Evolutionary conservation across 1,140 invertebrate genomes (phyloP).

Genomic region (Tribolium castaneum): DNA sequence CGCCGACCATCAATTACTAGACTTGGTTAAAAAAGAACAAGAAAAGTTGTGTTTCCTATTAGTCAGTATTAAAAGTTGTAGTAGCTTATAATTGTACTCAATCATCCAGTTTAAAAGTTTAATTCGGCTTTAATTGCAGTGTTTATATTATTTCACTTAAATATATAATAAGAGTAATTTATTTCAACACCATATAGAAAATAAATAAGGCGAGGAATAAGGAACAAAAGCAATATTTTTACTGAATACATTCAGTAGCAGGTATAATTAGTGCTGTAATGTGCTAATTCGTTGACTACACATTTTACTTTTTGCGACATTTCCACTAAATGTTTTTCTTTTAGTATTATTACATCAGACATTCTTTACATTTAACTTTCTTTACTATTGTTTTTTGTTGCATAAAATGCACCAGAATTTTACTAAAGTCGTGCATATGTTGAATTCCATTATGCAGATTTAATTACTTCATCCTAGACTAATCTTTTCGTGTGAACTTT

Average conservation of each 20-base stretch:
- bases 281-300: neutral
- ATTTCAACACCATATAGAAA: too few relatives aligned
- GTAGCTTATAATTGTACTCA: too few relatives aligned
- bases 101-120: too few relatives aligned
- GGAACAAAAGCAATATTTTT: neutral
- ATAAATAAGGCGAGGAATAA: too few relatives aligned
- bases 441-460: neutral
- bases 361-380: neutral
- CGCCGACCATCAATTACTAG: neutral
- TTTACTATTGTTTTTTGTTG: neutral
- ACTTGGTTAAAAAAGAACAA: too few relatives aligned
- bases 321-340: neutral
- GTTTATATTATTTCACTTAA: too few relatives aligned
- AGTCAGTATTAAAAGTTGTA: too few relatives aligned
- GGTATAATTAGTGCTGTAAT: too few relatives aligned
- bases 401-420: neutral
- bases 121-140: too few relatives aligned
- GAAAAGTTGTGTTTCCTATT: too few relatives aligned
- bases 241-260: too few relatives aligned
- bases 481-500: neutral
- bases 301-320: neutral
- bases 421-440: neutral
- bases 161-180: too few relatives aligned
- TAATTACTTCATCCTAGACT: neutral
- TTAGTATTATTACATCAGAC: neutral